A percentile compares a stretch with the other conserved stretches of the same genome.
phyloP scores from a whole-genome alignment of 2,797 vertebrate species.

The Microctenopoma lineatum region DNA sequence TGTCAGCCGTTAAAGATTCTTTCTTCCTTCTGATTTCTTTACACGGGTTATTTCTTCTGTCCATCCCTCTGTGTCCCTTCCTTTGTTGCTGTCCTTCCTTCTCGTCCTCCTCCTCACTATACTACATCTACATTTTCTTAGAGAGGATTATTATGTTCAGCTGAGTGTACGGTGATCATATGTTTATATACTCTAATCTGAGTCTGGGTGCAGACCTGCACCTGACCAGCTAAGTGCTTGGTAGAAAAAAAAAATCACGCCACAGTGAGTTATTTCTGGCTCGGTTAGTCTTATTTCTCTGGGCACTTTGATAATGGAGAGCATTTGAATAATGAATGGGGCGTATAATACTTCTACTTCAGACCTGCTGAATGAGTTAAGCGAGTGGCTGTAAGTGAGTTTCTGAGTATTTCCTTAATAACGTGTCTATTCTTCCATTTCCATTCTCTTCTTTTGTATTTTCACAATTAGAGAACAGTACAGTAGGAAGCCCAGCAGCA shows the following conservation, averaged over 20 bases:
- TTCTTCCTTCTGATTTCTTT: background rate
- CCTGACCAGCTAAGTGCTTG: constrained; percentile 70
- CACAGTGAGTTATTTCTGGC: constrained; percentile 80
- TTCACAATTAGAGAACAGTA: constrained; percentile 1
- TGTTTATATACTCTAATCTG: constrained; percentile 47
- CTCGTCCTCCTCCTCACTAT: background rate
- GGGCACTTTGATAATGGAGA: constrained; percentile 82
- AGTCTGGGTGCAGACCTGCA: constrained; percentile 48
- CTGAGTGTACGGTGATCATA: constrained; percentile 40
- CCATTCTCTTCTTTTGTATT: constrained; percentile 15
- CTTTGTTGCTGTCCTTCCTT: background rate
- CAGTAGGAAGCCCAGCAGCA: background rate
- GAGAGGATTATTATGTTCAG: constrained; percentile 59
- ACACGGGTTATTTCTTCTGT: background rate
- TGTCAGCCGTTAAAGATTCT: constrained; percentile 20
- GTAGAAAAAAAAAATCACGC: constrained; percentile 68
- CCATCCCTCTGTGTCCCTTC: background rate
- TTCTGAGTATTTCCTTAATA: constrained; percentile 52
- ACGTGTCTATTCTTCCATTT: constrained; percentile 3
- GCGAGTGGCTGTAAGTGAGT: constrained; percentile 50
- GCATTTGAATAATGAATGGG: constrained; percentile 80
- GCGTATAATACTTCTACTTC: constrained; percentile 75
- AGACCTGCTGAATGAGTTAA: constrained; percentile 68
- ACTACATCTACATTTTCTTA: constrained; percentile 42
- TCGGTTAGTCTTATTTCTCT: constrained; percentile 80